phyloP scores from a whole-genome alignment of 2,797 vertebrate genomes.

The Chelidonichthys spinosus region DNA sequence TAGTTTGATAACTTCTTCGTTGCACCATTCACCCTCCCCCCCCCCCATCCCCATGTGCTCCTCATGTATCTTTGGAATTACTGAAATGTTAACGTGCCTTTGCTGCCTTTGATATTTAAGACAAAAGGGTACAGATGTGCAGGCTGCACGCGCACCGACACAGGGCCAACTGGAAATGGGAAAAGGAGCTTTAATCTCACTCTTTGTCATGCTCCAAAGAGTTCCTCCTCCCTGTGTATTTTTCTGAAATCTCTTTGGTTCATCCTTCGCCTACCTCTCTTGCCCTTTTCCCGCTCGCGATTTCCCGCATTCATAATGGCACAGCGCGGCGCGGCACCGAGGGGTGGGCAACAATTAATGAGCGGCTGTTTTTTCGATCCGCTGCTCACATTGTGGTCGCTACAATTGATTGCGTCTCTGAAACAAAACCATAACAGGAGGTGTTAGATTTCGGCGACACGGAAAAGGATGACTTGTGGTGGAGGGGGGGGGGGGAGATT shows the following conservation, averaged over 20 bases:
- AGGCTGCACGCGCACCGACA: constrained; percentile 68
- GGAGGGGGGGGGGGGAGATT: constrained; percentile 17
- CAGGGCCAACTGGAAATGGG: constrained; percentile 86
- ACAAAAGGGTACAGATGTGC: constrained; percentile 93
- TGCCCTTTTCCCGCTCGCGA: constrained; percentile 73
- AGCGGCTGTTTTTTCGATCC: constrained; percentile 72
- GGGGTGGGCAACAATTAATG: constrained; percentile 75
- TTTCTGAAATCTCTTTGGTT: constrained; percentile 77
- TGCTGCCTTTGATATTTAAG: constrained; percentile 98
- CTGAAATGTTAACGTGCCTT: constrained; percentile 96
- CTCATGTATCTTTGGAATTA: constrained; percentile 93
- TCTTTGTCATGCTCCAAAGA: constrained; percentile 88
- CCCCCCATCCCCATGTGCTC: constrained; percentile 79
- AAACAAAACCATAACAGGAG: constrained; percentile 60
- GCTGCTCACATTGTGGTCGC: constrained; percentile 71
- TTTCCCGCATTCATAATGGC: constrained; percentile 71
- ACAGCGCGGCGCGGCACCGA: constrained; percentile 30
- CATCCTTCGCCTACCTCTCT: constrained; percentile 78
- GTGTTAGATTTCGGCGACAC: constrained; percentile 40
- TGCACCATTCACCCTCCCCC: constrained; percentile 82
- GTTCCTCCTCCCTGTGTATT: constrained; percentile 79
- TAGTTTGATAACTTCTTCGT: constrained; percentile 88
- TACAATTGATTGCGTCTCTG: constrained; percentile 68
- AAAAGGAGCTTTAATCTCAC: constrained; percentile 84
- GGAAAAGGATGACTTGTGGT: constrained; percentile 5